These are phyloP conservation scores for Marmota flaviventris DNA, from an alignment of 2,113 vertebrate genomes.

Conservation along the genomic window DNA sequence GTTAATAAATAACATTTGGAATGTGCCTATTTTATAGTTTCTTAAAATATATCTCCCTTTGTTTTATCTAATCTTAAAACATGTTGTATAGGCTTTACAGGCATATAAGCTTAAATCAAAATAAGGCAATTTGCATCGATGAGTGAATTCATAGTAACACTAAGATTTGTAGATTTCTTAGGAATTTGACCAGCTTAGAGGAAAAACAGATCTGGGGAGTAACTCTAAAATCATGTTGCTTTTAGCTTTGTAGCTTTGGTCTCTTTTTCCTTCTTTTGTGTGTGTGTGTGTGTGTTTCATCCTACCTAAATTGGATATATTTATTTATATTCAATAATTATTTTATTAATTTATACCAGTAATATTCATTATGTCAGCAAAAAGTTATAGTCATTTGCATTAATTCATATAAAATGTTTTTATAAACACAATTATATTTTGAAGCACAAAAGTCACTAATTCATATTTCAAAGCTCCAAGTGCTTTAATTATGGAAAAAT, in stretches of 20 bases:
- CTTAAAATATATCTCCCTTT: background rate
- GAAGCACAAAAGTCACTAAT: slow-evolving; percentile 24
- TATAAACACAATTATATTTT: background rate
- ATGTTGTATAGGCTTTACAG: background rate
- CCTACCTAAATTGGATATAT: background rate
- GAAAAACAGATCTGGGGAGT: background rate
- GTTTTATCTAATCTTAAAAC: background rate
- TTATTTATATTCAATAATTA: background rate
- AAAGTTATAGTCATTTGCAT: slow-evolving; percentile 10
- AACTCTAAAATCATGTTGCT: background rate
- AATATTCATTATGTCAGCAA: background rate
- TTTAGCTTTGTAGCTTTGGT: background rate
- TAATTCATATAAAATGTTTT: slow-evolving; percentile 22
- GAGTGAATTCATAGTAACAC: background rate
- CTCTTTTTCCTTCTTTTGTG: background rate
- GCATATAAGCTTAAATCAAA: background rate
- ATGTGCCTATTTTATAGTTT: background rate
- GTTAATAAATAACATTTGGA: background rate
- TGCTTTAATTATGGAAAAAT: slow-evolving; percentile 39
- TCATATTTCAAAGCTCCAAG: background rate
- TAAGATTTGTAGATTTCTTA: background rate
- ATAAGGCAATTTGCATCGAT: background rate
- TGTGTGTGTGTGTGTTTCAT: background rate
- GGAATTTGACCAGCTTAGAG: background rate
- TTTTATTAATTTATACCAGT: background rate